Conservation (phyloP, 64 coral and sea anemone species). For the Porites lutea region DNA sequence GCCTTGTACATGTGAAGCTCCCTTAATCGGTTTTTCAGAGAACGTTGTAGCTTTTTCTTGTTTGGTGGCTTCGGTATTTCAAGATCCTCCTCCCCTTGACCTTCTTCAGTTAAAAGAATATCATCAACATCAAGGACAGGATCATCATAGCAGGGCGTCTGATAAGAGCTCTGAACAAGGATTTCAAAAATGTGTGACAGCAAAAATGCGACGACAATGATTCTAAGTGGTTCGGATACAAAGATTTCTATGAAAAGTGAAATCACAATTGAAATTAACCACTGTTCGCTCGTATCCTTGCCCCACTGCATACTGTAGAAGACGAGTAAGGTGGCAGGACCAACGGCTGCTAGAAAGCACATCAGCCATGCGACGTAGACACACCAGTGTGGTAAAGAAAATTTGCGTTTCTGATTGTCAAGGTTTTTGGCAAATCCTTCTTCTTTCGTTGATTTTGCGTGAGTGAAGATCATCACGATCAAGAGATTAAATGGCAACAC, state of each 20-base stretch:
- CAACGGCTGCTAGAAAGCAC: conserved; percentile 25
- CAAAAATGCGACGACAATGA: conserved; percentile 4
- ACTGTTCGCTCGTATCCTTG: conserved; percentile 32
- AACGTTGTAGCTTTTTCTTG: neutral
- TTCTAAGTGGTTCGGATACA: conserved; percentile 16
- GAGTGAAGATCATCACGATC: conserved; percentile 46
- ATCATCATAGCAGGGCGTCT: neutral
- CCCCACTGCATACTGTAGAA: conserved; percentile 63
- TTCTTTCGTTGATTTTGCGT: neutral
- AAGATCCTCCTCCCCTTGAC: neutral
- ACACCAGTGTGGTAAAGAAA: conserved; percentile 24
- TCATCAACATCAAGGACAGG: neutral
- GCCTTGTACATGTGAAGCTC: conserved; percentile 1
- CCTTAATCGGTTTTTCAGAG: conserved; percentile 2
- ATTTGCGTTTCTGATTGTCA: neutral
- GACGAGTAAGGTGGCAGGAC: conserved; percentile 37
- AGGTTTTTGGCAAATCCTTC: neutral
- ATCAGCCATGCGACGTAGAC: conserved; percentile 27
- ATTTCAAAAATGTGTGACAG: conserved; percentile 2
- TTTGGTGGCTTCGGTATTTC: conserved; percentile 39
- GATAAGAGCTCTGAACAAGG: neutral
- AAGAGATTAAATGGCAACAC: conserved; percentile 34
- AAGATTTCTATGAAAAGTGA: conserved; percentile 49
- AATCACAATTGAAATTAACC: conserved; percentile 56
- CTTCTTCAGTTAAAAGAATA: neutral